These are phyloP conservation scores for Psix sp. DNA, from an alignment of 1,140 invertebrate genomes.

Conservation along the genomic window DNA sequence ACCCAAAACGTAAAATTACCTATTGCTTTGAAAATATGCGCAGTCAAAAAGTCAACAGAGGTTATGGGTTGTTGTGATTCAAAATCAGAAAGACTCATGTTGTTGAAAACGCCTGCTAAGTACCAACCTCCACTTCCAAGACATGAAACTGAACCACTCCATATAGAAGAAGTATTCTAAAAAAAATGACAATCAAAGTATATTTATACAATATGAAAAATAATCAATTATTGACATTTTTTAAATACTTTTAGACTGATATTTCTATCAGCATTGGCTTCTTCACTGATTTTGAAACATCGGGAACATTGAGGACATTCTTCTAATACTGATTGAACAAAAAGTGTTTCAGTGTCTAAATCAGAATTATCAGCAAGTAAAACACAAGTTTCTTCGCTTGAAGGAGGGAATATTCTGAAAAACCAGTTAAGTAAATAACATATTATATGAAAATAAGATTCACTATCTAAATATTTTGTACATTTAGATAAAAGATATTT, in stretches of 20 bases:
- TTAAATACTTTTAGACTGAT: neutral
- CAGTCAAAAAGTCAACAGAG: constrained; percentile 76
- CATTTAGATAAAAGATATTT: too few species aligned
- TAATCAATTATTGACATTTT: neutral
- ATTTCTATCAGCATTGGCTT: neutral
- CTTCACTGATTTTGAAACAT: constrained; percentile 73
- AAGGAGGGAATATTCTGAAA: constrained; percentile 67
- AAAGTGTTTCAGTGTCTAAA: constrained; percentile 68
- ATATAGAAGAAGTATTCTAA: constrained; percentile 60
- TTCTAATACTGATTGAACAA: constrained; percentile 73
- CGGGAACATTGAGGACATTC: constrained; percentile 75
- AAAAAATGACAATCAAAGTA: constrained; percentile 2
- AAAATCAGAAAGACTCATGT: constrained; percentile 78
- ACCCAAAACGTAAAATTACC: constrained; percentile 62
- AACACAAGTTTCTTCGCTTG: constrained; percentile 76
- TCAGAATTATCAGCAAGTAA: constrained; percentile 74
- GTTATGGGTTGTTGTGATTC: constrained; percentile 68
- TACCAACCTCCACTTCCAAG: constrained; percentile 80
- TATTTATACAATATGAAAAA: constrained; percentile 12
- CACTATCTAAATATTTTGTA: too few species aligned
- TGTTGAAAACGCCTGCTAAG: constrained; percentile 79
- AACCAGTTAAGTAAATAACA: too few species aligned
- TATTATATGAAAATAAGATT: too few species aligned
- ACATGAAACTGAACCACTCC: constrained; percentile 81
- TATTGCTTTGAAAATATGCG: constrained; percentile 72